Conservation (phyloP, 2,113 vertebrate species). For the Channa maculata region DNA sequence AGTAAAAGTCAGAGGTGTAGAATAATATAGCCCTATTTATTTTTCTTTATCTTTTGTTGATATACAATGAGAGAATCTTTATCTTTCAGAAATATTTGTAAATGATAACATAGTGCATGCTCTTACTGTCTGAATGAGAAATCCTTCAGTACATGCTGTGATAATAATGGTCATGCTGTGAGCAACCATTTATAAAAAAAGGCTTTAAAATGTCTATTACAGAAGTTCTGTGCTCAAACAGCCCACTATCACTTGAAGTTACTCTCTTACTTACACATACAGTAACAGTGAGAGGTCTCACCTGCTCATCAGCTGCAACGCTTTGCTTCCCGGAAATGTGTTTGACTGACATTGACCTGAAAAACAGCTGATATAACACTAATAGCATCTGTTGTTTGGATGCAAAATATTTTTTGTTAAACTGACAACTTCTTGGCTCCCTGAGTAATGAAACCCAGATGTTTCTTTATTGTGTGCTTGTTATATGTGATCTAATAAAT, state of each 20-base stretch:
- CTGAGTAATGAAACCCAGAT: slow-evolving; percentile 55
- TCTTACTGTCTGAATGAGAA: slow-evolving; percentile 2
- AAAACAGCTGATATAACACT: slow-evolving; percentile 60
- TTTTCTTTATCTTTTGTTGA: slow-evolving; percentile 16
- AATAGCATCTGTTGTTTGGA: slow-evolving; percentile 56
- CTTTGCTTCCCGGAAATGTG: slow-evolving; percentile 28
- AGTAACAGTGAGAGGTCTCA: slow-evolving; percentile 68
- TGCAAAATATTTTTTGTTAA: slow-evolving; percentile 52
- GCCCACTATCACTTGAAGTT: slow-evolving; percentile 8
- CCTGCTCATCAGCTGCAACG: slow-evolving; percentile 40
- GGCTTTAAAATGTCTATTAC: neutral
- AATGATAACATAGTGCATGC: neutral
- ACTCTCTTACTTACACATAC: neutral
- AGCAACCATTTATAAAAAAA: neutral
- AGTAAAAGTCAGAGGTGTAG: neutral
- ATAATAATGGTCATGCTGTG: neutral
- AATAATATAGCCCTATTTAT: neutral
- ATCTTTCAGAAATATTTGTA: neutral
- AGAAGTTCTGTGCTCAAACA: neutral
- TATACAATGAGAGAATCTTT: neutral
- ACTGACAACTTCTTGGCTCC: slow-evolving; percentile 13
- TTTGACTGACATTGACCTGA: slow-evolving; percentile 40
- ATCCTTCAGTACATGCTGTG: neutral
- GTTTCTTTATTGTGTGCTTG: slow-evolving; percentile 28
- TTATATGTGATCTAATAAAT: slow-evolving; percentile 33